Base-by-base conservation (phyloP, 2,888 invertebrate species). In the Sycophila texana region DNA sequence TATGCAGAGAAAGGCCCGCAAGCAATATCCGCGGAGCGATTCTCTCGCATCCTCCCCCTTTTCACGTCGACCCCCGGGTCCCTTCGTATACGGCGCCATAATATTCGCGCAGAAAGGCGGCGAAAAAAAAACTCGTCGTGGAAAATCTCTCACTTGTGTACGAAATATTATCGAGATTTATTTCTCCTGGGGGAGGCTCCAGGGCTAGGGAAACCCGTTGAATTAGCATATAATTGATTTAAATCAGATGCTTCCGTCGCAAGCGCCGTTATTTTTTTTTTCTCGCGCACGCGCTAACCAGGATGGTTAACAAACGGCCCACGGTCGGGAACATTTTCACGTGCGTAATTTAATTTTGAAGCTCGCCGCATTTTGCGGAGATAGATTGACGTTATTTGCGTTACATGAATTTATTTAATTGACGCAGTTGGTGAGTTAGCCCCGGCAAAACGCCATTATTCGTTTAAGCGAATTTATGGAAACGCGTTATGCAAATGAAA, bases 151-250 rank as follows among this genome's bases (percentile, higher is more conserved):
- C 4, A 63, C 30, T 74, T 65, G 39, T 49, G 22, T 72, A 58
- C 18, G 53, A 68, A 74, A 73, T 47, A 73, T 55, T 49, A 70
- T 70, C n/a, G 20, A 63, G 47, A 72, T 78, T 67, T 73, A 67
- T 73, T 66, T 4, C 58, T 49, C 16, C 2, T 16, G 7, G 13
- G 1, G 7, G 4, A 5, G 30, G 10, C 65, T 13, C 57, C 1
- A n/a, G 26, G 7, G 39, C 1, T 18, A 47, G 18, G 57, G 26
- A 47, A 14, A 55, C 5, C 4, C 12, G 13, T 5, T 16, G 47
- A 57, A 74, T 74, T 74, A 57, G 55, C 57, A 66, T 74, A 57
- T 66, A 74, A 74, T 74, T 74, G 74, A 74, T 74, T 74, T 74
- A 66, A 74, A 74, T 65, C 49, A 20, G 10, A 65, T 22, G 51